Evolutionary conservation across 2,113 vertebrate genomes (phyloP).

Genomic region (Pteruthius melanotis): DNA sequence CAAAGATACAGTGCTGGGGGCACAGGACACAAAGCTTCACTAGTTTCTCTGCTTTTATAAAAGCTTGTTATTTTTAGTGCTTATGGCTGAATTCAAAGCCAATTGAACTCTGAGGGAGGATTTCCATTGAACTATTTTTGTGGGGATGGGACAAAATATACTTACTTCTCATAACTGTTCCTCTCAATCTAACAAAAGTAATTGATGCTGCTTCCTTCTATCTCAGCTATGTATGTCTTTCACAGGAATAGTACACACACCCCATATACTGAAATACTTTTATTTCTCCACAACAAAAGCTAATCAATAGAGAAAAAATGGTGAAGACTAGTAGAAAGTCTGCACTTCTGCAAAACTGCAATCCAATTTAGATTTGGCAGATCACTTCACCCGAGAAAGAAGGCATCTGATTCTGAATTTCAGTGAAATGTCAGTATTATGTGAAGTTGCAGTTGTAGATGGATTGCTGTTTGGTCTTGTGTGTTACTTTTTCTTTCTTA

Average conservation of each 20-base stretch:
- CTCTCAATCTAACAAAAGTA: not conserved
- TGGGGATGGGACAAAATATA: conserved; percentile 2
- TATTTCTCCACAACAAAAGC: not conserved
- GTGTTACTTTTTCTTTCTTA: not conserved
- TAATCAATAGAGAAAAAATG: not conserved
- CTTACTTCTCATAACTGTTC: not conserved
- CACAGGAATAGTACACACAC: not conserved
- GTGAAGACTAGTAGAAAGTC: not conserved
- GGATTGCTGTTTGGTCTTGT: not conserved
- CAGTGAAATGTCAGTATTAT: not conserved
- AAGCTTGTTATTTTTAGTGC: conserved; percentile 51
- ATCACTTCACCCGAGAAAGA: not conserved
- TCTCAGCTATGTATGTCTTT: not conserved
- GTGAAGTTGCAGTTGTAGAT: not conserved
- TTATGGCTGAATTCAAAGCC: conserved; percentile 26
- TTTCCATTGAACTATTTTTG: conserved; percentile 43
- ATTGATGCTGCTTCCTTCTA: not conserved
- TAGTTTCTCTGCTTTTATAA: conserved; percentile 20
- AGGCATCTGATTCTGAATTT: conserved; percentile 10
- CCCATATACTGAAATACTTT: not conserved
- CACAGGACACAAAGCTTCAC: conserved; percentile 11
- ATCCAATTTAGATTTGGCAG: conserved; percentile 24
- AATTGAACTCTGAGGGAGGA: conserved; percentile 6
- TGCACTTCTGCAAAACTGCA: not conserved
- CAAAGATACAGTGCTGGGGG: not conserved